phyloP scores from a whole-genome alignment of 1,140 invertebrate genomes.

The Nylanderia fulva region DNA sequence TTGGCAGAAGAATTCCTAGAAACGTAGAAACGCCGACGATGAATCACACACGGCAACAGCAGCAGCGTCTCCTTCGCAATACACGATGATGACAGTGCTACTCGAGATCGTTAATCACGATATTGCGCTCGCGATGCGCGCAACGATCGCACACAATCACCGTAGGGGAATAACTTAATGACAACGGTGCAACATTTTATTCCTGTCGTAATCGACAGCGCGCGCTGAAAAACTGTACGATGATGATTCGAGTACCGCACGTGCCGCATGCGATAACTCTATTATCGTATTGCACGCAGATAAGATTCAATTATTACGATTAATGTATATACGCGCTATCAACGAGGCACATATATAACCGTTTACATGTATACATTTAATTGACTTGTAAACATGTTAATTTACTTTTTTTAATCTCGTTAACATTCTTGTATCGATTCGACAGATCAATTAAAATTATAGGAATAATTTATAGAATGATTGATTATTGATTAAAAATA shows the following conservation, averaged over 20 bases:
- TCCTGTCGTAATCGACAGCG: not conserved
- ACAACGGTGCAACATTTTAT: slow-evolving; percentile 41
- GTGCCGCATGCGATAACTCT: not conserved
- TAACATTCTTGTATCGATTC: not conserved
- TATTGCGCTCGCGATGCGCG: slow-evolving; percentile 53
- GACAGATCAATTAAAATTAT: not conserved
- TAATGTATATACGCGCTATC: not conserved
- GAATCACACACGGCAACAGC: slow-evolving; percentile 71
- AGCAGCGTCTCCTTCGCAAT: slow-evolving; percentile 70
- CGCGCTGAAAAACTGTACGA: slow-evolving; percentile 17
- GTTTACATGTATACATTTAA: not conserved
- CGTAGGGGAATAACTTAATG: slow-evolving; percentile 20
- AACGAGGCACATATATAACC: not conserved
- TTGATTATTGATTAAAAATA: not conserved
- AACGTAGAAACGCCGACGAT: slow-evolving; percentile 62
- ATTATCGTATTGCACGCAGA: slow-evolving; percentile 20
- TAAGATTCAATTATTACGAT: slow-evolving; percentile 42
- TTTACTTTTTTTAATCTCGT: not conserved
- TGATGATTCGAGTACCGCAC: not conserved
- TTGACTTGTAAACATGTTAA: not conserved
- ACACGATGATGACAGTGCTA: slow-evolving; percentile 68
- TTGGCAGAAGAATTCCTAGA: slow-evolving; percentile 34
- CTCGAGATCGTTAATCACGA: slow-evolving; percentile 69
- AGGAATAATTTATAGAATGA: not conserved
- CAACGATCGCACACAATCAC: slow-evolving; percentile 36